Evolutionary conservation across 2,797 vertebrate species (phyloP).

Genomic region (Discoglossus pictus): DNA sequence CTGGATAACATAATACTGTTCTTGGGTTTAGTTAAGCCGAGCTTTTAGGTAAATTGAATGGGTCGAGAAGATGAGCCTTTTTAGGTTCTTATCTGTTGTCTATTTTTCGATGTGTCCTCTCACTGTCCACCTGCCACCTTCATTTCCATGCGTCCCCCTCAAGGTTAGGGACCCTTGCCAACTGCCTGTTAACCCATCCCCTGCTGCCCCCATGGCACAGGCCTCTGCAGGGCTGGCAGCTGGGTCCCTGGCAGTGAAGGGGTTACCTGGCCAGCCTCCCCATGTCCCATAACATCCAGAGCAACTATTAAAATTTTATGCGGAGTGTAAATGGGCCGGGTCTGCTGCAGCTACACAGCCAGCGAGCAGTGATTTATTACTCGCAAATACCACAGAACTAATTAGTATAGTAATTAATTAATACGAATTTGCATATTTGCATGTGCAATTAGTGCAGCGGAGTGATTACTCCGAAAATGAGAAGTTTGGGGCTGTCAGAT

Average conservation of each 20-base stretch:
- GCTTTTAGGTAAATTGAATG: too few relatives aligned
- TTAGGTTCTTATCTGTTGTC: too few relatives aligned
- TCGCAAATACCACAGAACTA: conserved; percentile 98
- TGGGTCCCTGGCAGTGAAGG: conserved; percentile 36
- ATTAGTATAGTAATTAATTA: conserved; percentile 99
- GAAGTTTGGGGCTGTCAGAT: conserved; percentile 81
- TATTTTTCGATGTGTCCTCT: too few relatives aligned
- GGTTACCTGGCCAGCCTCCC: conserved; percentile 47
- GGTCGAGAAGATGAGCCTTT: too few relatives aligned
- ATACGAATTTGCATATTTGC: conserved; percentile 99
- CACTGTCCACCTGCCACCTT: neutral
- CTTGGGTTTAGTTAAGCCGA: too few relatives aligned
- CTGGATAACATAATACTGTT: too few relatives aligned
- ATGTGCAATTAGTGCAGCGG: conserved; percentile 97
- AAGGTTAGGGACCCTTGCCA: conserved; percentile 31
- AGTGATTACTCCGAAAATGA: conserved; percentile 95
- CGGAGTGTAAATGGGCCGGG: conserved; percentile 79
- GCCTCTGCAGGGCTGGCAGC: neutral
- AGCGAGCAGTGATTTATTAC: conserved; percentile 98
- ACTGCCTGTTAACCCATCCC: conserved; percentile 30
- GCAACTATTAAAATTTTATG: conserved; percentile 83
- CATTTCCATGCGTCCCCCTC: conserved; percentile 25
- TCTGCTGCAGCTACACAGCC: conserved; percentile 83
- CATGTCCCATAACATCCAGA: conserved; percentile 78
- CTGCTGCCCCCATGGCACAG: neutral